Evolutionary conservation across 2,888 invertebrate species (phyloP).

Genomic region (Alitta virens): DNA sequence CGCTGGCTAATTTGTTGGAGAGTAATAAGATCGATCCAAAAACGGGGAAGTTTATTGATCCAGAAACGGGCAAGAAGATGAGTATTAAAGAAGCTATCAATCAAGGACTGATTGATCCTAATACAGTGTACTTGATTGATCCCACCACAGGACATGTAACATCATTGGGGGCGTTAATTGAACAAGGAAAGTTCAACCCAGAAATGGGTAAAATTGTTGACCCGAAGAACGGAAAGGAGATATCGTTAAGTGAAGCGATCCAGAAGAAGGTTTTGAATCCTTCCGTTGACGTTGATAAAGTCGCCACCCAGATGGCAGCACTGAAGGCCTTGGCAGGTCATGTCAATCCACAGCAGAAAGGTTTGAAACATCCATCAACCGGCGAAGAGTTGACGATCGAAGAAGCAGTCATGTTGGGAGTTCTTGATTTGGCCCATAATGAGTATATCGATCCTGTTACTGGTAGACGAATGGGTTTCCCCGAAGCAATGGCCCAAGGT

Average conservation of each 20-base stretch:
- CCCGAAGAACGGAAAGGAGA: slow-evolving; percentile 76
- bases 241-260: slow-evolving; percentile 90
- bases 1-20: slow-evolving; percentile 40
- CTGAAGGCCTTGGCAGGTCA: slow-evolving; percentile 35
- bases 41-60: slow-evolving; percentile 58
- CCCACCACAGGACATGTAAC: slow-evolving; percentile 36
- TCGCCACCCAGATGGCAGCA: slow-evolving; percentile 38
- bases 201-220: slow-evolving; percentile 42
- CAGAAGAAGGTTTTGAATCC: slow-evolving; percentile 64
- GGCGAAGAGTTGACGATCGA: slow-evolving; percentile 67
- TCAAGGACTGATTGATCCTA: slow-evolving; percentile 41
- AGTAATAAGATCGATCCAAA: slow-evolving; percentile 58
- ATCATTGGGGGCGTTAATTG: slow-evolving; percentile 36
- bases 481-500: slow-evolving; percentile 38
- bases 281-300: slow-evolving; percentile 28
- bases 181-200: slow-evolving; percentile 42
- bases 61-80: slow-evolving; percentile 51
- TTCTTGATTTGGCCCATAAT: slow-evolving; percentile 39
- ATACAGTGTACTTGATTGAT: slow-evolving; percentile 42
- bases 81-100: slow-evolving; percentile 53
- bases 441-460: slow-evolving; percentile 13
- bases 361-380: slow-evolving; percentile 72
- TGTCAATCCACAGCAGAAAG: slow-evolving; percentile 29
- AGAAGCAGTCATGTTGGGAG: slow-evolving; percentile 42
- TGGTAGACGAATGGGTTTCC: slow-evolving; percentile 21